phyloP scores from a whole-genome alignment of 2,797 vertebrate species.

The Denticeps clupeoides region DNA sequence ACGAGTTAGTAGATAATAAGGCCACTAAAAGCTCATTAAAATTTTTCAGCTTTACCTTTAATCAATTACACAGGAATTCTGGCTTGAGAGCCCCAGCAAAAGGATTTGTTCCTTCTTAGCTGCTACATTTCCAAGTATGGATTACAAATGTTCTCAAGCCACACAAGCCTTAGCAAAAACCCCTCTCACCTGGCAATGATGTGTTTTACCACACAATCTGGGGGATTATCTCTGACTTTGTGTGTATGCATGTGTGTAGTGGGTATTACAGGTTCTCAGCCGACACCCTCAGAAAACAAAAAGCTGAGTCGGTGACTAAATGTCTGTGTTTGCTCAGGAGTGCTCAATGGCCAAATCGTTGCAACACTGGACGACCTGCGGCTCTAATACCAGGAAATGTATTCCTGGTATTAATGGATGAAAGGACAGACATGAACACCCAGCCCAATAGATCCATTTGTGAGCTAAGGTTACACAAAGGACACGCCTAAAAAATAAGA shows the following conservation, averaged over 20 bases:
- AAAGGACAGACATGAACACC: background rate
- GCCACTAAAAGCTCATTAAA: conserved; percentile 27
- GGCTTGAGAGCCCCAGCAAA: background rate
- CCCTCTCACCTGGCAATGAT: conserved; percentile 32
- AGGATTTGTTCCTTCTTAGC: background rate
- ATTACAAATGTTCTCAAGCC: background rate
- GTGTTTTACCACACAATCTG: conserved; percentile 35
- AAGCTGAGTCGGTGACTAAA: conserved; percentile 47
- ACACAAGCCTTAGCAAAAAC: conserved; percentile 29
- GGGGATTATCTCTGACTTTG: conserved; percentile 44
- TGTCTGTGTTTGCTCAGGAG: conserved; percentile 49
- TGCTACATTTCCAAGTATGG: background rate
- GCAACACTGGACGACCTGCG: conserved; percentile 32
- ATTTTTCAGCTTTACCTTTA: background rate
- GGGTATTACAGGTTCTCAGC: too few relatives aligned
- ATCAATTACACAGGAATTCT: background rate
- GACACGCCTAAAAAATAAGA: conserved; percentile 45
- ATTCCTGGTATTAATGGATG: background rate
- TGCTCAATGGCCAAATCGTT: conserved; percentile 31
- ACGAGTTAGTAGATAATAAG: conserved; percentile 30
- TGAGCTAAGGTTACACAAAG: conserved; percentile 57
- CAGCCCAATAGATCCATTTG: conserved; percentile 41
- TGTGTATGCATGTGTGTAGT: background rate
- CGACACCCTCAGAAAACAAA: conserved; percentile 30
- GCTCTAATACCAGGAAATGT: background rate